A percentile compares a stretch with the other conserved stretches of the same genome.
These are phyloP conservation scores for Venustaconcha ellipsiformis DNA, from an alignment of 1,140 invertebrate species.

Conservation along the genomic window DNA sequence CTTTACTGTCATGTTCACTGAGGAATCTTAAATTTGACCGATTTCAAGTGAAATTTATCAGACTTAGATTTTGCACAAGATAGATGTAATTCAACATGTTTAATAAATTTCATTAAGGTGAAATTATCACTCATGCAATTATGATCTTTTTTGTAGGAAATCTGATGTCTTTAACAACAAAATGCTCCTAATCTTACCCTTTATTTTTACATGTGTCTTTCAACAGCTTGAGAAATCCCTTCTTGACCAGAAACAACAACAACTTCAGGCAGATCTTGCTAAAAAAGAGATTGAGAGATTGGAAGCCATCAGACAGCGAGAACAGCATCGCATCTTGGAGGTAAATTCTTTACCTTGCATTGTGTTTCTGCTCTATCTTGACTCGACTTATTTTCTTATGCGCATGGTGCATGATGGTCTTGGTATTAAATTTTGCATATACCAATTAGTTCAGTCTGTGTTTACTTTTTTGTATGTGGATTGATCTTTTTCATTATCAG, in stretches of 20 bases:
- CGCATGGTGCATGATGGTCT: too few relatives aligned
- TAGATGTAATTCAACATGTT: neutral
- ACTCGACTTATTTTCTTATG: too few relatives aligned
- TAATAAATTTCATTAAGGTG: neutral
- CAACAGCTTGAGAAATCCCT: constrained; percentile 82
- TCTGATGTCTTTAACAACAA: constrained; percentile 10
- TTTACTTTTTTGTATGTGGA: too few relatives aligned
- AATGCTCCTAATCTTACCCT: neutral
- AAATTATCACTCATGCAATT: neutral
- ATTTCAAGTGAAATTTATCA: constrained; percentile 1
- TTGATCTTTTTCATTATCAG: too few relatives aligned
- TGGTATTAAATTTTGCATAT: too few relatives aligned
- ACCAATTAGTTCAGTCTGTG: too few relatives aligned
- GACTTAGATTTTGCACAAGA: neutral
- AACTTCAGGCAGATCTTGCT: constrained; percentile 80
- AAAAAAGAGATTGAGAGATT: constrained; percentile 81
- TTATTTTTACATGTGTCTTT: neutral
- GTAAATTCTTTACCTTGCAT: constrained; percentile 52
- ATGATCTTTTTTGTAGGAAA: too few relatives aligned
- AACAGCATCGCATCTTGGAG: constrained; percentile 88
- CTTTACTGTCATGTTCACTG: neutral
- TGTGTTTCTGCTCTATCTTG: too few relatives aligned
- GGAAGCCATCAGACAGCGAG: constrained; percentile 84
- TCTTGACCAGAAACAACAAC: constrained; percentile 79
- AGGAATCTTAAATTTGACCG: neutral